Conservation (phyloP, 2,888 invertebrate genomes). For the Adela reaumurella region DNA sequence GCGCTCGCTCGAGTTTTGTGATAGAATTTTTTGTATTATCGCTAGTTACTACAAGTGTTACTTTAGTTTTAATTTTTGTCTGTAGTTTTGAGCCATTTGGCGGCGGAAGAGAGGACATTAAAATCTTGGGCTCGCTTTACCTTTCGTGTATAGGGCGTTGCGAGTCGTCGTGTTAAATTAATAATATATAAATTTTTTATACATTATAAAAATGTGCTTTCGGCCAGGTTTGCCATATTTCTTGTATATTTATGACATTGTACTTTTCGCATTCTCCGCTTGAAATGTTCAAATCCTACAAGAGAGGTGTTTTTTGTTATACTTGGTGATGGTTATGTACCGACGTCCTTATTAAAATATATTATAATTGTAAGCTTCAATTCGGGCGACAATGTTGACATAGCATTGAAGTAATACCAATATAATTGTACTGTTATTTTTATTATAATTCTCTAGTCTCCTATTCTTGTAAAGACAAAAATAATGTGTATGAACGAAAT, state of each 20-base stretch:
- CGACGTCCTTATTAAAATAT: not conserved
- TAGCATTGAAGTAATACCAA: not conserved
- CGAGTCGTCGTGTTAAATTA: no score
- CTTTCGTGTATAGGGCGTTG: no score
- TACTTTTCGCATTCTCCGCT: no score
- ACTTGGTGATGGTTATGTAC: not conserved
- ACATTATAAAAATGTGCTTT: no score
- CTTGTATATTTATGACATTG: no score
- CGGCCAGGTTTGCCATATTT: no score
- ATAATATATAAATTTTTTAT: no score
- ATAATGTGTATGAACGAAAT: conserved; percentile 39
- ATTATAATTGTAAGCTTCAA: not conserved
- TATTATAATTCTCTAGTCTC: conserved; percentile 48
- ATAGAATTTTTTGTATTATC: not conserved
- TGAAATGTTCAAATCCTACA: no score
- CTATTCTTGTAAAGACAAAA: conserved; percentile 50
- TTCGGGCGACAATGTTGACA: not conserved
- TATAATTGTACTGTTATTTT: not conserved
- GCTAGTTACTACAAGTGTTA: not conserved
- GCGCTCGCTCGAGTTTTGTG: not conserved
- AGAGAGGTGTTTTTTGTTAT: not conserved
- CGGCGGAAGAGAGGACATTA: no score
- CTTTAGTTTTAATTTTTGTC: not conserved
- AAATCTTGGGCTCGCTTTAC: no score
- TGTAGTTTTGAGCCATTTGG: no score